phyloP scores from a whole-genome alignment of 2,113 vertebrate genomes.

The Otis tarda region DNA sequence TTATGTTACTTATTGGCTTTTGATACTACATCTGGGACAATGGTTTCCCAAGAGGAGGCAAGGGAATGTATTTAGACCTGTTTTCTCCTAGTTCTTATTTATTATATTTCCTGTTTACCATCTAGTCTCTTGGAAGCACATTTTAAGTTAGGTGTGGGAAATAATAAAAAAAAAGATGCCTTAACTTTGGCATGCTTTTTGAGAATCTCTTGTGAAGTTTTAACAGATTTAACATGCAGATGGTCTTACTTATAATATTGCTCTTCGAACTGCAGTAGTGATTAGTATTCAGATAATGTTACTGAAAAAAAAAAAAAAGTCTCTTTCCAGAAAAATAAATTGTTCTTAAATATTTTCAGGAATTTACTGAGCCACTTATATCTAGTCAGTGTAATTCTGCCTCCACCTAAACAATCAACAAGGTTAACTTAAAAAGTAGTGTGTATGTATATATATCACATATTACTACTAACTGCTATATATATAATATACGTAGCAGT shows the following conservation, averaged over 20 bases:
- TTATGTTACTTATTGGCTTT: not conserved
- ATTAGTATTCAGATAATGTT: not conserved
- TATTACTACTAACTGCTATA: no score
- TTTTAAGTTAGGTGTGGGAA: not conserved
- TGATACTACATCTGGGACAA: not conserved
- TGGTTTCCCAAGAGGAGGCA: not conserved
- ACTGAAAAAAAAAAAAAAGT: not conserved
- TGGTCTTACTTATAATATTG: not conserved
- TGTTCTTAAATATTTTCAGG: not conserved
- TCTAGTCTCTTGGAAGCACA: not conserved
- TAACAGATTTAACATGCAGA: not conserved
- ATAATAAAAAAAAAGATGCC: not conserved
- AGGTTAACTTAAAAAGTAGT: not conserved
- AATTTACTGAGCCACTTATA: not conserved
- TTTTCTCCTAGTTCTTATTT: not conserved
- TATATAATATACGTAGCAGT: no score
- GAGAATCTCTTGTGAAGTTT: not conserved
- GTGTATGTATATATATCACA: no score
- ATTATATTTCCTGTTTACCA: not conserved
- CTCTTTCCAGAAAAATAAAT: not conserved
- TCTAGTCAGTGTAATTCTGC: accelerated
- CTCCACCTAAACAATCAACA: not conserved
- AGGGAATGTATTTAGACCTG: not conserved
- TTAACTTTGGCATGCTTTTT: not conserved
- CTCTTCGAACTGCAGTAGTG: not conserved